Evolutionary conservation across 2,888 invertebrate genomes (phyloP), one percentile per base, ranked within the genome.

Genomic region (Cantharis nigra): DNA sequence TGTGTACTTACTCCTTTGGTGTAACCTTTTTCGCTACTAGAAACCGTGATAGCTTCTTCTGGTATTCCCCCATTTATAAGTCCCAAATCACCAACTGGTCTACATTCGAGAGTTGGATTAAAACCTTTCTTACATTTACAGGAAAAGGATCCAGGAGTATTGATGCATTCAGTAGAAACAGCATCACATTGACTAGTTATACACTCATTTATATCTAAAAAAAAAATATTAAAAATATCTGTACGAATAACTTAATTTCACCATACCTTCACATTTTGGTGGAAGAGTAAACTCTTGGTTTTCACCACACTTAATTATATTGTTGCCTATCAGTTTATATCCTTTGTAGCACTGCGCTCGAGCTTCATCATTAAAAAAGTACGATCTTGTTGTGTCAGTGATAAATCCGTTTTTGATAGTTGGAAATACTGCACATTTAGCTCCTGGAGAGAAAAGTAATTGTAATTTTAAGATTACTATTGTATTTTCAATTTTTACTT

Each of bases 321-420:
- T 96, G 70, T 94, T 93, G 30, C 96, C 96, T 78, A 93, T 94
- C 4, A 97, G 90, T 89, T 95, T 96, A 87, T 95, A 97, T 10
- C 97, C 97, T 89, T 95, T 95, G 85, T 94, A 95, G 87, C 97
- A 97, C 85, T 97, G 97, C 10, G 97, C 96, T 79, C 97, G 91
- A 13, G 97, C 97, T 89, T 97, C 97, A 86, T 98, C 97, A 1
- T 96, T 96, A 83, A 91, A 97, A 87, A 92, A 94, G 86, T 97
- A 97, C 69, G 93, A 90, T 80, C 94, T 91, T 0, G 92, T 91
- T 16, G 92, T 90, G 83, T 97, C 97, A 20, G 96, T 94, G 65
- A 97, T 92, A 83, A 95, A 96, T 16, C 97, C 97, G 85, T 97
- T 97, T 83, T 93, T 93, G 79, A 97, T 95, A 86, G 93, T 92